Evolutionary conservation across 64 coral and sea anemone species (phyloP).

Genomic region (Cladopsammia gracilis): DNA sequence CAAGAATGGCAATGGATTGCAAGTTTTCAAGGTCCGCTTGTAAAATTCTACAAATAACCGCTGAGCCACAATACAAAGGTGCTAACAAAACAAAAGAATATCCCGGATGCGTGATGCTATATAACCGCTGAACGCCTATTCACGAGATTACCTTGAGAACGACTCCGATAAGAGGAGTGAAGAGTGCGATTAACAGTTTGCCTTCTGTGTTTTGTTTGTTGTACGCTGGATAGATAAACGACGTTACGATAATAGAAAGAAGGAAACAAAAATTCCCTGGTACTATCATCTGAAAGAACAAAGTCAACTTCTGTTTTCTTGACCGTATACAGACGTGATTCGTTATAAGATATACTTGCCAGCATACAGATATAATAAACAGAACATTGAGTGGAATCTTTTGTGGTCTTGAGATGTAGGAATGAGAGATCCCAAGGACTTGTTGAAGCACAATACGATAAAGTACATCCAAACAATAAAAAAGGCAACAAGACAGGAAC

Average conservation of each 20-base stretch:
- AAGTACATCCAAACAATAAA: slow-evolving; percentile 1
- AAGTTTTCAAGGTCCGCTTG: neutral
- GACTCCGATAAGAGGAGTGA: neutral
- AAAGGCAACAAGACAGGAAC: neutral
- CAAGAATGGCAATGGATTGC: neutral
- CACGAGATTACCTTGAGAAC: neutral
- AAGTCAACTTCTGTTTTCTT: neutral
- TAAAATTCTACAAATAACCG: neutral
- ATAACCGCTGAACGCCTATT: slow-evolving; percentile 9
- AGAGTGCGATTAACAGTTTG: neutral
- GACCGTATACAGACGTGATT: too few relatives aligned
- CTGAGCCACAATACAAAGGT: neutral
- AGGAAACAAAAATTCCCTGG: neutral
- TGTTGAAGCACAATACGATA: neutral
- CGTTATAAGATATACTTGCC: neutral
- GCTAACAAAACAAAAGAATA: neutral
- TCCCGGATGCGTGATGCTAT: neutral
- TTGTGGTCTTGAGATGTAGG: neutral
- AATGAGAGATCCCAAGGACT: neutral
- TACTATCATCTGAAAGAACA: neutral
- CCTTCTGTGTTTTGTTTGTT: neutral
- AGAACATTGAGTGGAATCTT: neutral
- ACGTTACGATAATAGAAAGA: neutral
- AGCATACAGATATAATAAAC: neutral
- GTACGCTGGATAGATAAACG: neutral